Conservation (phyloP, 2,797 vertebrate genomes). For the Cyprinodon diabolis region DNA sequence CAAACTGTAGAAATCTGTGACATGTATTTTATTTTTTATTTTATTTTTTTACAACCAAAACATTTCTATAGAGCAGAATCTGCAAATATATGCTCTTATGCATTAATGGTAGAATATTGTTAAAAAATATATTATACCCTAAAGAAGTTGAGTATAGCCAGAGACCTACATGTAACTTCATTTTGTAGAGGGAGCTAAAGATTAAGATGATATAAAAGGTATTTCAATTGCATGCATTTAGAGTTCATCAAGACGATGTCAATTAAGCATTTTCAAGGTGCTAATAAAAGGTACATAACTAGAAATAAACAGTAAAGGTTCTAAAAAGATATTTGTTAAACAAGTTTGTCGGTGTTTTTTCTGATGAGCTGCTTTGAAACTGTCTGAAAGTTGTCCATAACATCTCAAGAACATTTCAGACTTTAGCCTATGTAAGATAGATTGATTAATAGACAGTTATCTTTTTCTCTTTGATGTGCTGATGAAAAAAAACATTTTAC, state of each 20-base stretch:
- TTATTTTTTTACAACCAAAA: no score
- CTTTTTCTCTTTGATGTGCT: no score
- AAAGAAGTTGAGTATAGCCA: not conserved
- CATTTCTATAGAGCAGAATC: not conserved
- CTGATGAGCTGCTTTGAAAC: not conserved
- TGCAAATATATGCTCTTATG: no score
- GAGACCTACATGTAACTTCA: not conserved
- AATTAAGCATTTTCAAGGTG: not conserved
- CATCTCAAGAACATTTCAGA: no score
- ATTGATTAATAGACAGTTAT: no score
- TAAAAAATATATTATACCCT: not conserved
- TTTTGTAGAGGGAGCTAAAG: not conserved
- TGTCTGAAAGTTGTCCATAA: not conserved
- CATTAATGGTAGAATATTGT: not conserved
- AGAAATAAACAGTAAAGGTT: no score
- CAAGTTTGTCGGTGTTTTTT: not conserved
- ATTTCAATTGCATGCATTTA: not conserved
- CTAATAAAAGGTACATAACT: not conserved
- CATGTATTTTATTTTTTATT: not conserved
- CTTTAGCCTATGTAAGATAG: no score
- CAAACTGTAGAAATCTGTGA: conserved; percentile 12
- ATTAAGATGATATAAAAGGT: not conserved
- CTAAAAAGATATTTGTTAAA: no score
- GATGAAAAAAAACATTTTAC: no score
- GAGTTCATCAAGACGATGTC: not conserved